phyloP scores from a whole-genome alignment of 2,113 vertebrate species.

The Zingel zingel region DNA sequence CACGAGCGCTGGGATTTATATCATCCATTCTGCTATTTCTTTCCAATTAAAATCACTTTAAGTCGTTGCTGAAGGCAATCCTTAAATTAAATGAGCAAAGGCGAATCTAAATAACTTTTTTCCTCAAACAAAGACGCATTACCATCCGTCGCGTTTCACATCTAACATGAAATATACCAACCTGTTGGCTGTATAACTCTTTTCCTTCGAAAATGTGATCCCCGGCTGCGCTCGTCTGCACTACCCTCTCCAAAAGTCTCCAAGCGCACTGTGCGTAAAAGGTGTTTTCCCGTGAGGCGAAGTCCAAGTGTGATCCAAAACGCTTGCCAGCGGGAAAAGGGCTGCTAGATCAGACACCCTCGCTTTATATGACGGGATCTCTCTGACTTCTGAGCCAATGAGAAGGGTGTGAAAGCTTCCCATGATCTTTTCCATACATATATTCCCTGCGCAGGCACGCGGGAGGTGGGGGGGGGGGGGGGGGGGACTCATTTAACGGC shows the following conservation, averaged over 20 bases:
- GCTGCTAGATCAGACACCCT: constrained; percentile 31
- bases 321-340: constrained; percentile 45
- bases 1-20: not conserved
- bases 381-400: constrained; percentile 77
- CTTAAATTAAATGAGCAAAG: not conserved
- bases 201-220: not conserved
- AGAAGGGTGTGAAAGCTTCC: constrained; percentile 62
- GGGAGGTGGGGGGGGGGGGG: not conserved
- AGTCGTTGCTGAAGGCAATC: not conserved
- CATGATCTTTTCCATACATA: constrained; percentile 55
- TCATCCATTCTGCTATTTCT: not conserved
- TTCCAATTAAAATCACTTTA: not conserved
- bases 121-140: not conserved
- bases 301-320: constrained; percentile 35
- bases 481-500: constrained; percentile 1
- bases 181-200: constrained; percentile 63
- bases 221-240: constrained; percentile 16
- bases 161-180: constrained; percentile 30
- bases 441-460: constrained; percentile 18
- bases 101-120: constrained; percentile 38
- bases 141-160: not conserved
- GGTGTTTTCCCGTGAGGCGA: constrained; percentile 25
- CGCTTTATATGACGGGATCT: constrained; percentile 70
- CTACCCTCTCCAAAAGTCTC: constrained; percentile 53
- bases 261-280: constrained; percentile 67